These are phyloP conservation scores for Lamellibrachia columna DNA, from an alignment of 2,888 invertebrate genomes.

Conservation along the genomic window DNA sequence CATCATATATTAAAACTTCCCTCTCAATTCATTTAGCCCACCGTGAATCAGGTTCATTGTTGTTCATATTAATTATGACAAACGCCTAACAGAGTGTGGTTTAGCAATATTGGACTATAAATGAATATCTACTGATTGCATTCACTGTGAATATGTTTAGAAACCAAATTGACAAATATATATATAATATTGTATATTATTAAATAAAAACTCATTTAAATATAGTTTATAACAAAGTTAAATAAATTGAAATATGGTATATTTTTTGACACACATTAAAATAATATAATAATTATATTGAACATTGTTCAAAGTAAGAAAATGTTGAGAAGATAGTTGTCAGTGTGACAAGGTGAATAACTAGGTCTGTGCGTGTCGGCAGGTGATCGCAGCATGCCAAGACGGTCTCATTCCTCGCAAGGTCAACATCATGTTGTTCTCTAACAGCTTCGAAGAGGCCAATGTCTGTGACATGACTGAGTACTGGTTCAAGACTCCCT, in stretches of 20 bases:
- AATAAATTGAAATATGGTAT: no score
- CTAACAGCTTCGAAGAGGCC: conserved; percentile 71
- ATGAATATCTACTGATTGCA: no score
- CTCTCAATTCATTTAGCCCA: not conserved
- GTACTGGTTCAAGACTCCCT: conserved; percentile 86
- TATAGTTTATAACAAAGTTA: no score
- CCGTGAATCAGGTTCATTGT: no score
- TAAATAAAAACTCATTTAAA: no score
- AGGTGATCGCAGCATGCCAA: conserved; percentile 74
- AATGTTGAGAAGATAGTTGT: not conserved
- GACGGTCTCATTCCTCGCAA: conserved; percentile 74
- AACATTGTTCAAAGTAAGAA: no score
- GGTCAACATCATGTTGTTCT: conserved; percentile 78
- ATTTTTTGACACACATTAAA: no score
- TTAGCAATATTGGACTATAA: not conserved
- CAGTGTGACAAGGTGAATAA: not conserved
- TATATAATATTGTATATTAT: no score
- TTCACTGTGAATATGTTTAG: no score
- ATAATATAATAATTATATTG: no score
- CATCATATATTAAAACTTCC: not conserved
- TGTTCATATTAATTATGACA: no score
- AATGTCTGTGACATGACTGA: conserved; percentile 74
- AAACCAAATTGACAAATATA: no score
- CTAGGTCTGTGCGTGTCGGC: not conserved
- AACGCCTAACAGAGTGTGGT: not conserved